Conservation (phyloP, 2,888 invertebrate genomes). For the Philhelius pedissequus region DNA sequence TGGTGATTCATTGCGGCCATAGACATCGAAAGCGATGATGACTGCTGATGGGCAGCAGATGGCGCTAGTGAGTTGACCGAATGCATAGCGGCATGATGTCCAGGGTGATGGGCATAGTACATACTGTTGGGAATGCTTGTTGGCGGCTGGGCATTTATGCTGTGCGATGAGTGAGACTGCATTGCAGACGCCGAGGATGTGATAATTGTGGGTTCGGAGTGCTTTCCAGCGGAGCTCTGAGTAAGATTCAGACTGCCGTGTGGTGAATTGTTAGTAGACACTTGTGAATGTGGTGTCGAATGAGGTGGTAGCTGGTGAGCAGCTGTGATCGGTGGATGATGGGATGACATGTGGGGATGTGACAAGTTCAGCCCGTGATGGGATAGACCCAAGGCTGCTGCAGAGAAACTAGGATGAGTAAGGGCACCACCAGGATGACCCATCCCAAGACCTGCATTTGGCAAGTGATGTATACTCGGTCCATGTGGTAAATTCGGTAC, state of each 20-base stretch:
- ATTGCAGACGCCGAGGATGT: constrained; percentile 71
- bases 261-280: constrained; percentile 72
- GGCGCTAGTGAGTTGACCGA: constrained; percentile 73
- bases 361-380: constrained; percentile 76
- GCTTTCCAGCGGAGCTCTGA: constrained; percentile 66
- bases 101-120: constrained; percentile 74
- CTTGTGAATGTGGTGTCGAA: constrained; percentile 70
- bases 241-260: constrained; percentile 74
- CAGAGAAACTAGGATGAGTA: constrained; percentile 76
- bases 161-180: constrained; percentile 71
- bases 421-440: constrained; percentile 74
- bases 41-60: constrained; percentile 74
- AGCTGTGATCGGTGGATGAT: constrained; percentile 71
- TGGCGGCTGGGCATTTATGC: constrained; percentile 56
- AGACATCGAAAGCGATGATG: constrained; percentile 66
- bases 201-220: constrained; percentile 70
- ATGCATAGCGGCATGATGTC: constrained; percentile 75
- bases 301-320: constrained; percentile 76
- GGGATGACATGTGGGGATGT: constrained; percentile 76
- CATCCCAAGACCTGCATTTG: constrained; percentile 74
- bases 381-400: constrained; percentile 74
- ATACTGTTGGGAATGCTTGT: constrained; percentile 72
- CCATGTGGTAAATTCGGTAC: constrained; percentile 75
- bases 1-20: constrained; percentile 70
- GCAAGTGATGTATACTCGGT: constrained; percentile 76